These are phyloP conservation scores for Trypoxylon attenuatum DNA, from an alignment of 2,888 invertebrate species.

Conservation along the genomic window DNA sequence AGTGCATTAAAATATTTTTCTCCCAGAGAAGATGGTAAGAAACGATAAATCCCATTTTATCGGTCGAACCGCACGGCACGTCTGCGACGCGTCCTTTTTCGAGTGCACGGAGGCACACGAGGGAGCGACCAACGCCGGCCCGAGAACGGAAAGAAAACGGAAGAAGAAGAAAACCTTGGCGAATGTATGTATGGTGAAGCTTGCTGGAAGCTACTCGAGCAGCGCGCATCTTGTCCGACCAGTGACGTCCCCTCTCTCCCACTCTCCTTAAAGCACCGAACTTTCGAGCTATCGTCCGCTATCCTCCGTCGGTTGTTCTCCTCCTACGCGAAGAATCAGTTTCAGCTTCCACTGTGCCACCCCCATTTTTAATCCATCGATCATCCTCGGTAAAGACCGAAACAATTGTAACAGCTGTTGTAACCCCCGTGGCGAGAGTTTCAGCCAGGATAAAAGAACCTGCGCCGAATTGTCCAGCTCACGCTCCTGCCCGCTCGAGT, in stretches of 20 bases:
- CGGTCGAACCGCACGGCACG: slow-evolving; percentile 46
- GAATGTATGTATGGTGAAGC: slow-evolving; percentile 22
- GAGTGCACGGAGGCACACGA: slow-evolving; percentile 46
- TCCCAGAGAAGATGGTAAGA: slow-evolving; percentile 9
- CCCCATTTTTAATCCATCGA: too few species aligned
- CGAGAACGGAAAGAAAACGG: slow-evolving; percentile 11
- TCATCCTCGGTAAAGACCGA: too few species aligned
- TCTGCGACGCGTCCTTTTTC: slow-evolving; percentile 56
- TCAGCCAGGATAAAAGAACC: too few species aligned
- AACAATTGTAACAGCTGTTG: too few species aligned
- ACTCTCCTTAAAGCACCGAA: slow-evolving; percentile 23
- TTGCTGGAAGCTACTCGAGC: slow-evolving; percentile 33
- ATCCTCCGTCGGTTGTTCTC: too few species aligned
- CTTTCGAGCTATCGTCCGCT: too few species aligned
- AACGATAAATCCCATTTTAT: slow-evolving; percentile 55
- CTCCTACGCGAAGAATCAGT: too few species aligned
- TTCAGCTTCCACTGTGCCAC: too few species aligned
- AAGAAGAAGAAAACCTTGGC: slow-evolving; percentile 13
- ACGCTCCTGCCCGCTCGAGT: too few species aligned
- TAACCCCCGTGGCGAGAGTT: too few species aligned
- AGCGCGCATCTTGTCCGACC: slow-evolving; percentile 7
- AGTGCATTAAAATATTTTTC: slow-evolving; percentile 21
- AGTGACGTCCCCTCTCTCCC: neutral
- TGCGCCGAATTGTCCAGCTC: too few species aligned
- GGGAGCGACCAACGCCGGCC: slow-evolving; percentile 24